Conservation (phyloP, 2,797 vertebrate genomes). For the Sebastes iracundus region DNA sequence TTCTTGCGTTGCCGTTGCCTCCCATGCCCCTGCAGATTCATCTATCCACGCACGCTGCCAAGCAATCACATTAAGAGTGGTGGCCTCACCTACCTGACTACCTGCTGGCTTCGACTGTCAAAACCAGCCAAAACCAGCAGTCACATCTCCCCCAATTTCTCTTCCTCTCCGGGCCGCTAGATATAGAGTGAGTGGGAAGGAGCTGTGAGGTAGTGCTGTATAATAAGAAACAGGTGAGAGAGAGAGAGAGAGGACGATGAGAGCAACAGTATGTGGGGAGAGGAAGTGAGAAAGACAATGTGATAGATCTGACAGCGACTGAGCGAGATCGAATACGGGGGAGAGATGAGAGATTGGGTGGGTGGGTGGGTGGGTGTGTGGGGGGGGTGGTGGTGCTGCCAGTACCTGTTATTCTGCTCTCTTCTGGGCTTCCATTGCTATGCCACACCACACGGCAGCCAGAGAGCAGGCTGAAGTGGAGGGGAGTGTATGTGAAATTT, state of each 20-base stretch:
- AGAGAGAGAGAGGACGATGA: constrained; percentile 15
- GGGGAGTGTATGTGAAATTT: constrained; percentile 72
- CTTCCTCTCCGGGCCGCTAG: constrained; percentile 14
- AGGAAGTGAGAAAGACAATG: constrained; percentile 51
- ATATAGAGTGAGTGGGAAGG: constrained; percentile 60
- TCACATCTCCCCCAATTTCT: constrained; percentile 28
- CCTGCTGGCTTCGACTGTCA: constrained; percentile 30
- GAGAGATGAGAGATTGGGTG: constrained; percentile 32
- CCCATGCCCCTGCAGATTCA: constrained; percentile 40
- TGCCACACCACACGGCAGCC: constrained; percentile 59
- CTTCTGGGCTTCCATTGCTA: constrained; percentile 53
- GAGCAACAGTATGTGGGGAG: constrained; percentile 19
- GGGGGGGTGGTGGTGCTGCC: constrained; percentile 10
- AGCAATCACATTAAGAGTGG: constrained; percentile 28
- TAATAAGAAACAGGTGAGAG: constrained; percentile 59
- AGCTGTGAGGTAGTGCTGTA: constrained; percentile 12
- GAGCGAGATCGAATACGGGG: constrained; percentile 43
- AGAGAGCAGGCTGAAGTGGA: constrained; percentile 57
- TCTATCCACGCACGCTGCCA: constrained; percentile 13
- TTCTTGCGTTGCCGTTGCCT: constrained; percentile 24
- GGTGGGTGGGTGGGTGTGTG: too few species aligned
- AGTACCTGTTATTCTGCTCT: constrained; percentile 42
- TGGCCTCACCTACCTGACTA: constrained; percentile 34
- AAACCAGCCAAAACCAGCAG: constrained; percentile 16
- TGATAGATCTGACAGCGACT: constrained; percentile 58